Base-by-base conservation (phyloP, 2,797 vertebrate species). In the Siniperca scherzeri region DNA sequence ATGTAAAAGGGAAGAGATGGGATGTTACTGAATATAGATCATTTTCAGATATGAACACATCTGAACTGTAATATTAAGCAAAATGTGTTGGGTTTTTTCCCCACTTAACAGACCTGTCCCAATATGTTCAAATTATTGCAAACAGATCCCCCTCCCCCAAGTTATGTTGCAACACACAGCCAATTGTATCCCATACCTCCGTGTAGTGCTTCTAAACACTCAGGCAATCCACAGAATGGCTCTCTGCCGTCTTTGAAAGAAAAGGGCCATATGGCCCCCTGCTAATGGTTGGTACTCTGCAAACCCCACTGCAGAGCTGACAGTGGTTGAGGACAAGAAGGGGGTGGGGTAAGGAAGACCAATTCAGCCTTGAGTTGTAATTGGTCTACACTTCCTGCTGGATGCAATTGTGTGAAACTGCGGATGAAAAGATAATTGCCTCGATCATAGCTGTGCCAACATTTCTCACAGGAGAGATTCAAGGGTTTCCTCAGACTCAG, bases 231-330 rank as follows among this genome's bases (percentile, higher is more conserved):
- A 65, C 78, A 81, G 75, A 90, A 53, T 19, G 61, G 52, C 74
- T 88, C 79, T 71, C 83, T 89, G 60, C 82, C 80, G 61, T 88
- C 80, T 84, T 77, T 72, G 77, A 90, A 87, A 90, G 88, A 85
- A 93, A 89, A 82, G 73, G 77, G 46, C 93, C 95, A 95, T 94
- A 92, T 95, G 93, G 90, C 75, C 77, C 52, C 82, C 77, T 70
- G 82, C 81, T 92, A 91, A 94, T 88, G 91, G 88, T 83, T 74
- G 70, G 75, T 83, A 42, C 83, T 83, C 87, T 77, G 78, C 74
- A 78, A 89, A 74, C 74, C 69, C 70, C 33, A 7, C 88, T 85
- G 86, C 91, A 64, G 88, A 80, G 81, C 87, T 92, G 92, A 87
- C 85, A 83, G 87, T 77, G 83, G 87, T 57, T 77, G 67, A 77